Evolutionary conservation across 2,113 vertebrate genomes (phyloP).

Genomic region (Maccullochella peelii): DNA sequence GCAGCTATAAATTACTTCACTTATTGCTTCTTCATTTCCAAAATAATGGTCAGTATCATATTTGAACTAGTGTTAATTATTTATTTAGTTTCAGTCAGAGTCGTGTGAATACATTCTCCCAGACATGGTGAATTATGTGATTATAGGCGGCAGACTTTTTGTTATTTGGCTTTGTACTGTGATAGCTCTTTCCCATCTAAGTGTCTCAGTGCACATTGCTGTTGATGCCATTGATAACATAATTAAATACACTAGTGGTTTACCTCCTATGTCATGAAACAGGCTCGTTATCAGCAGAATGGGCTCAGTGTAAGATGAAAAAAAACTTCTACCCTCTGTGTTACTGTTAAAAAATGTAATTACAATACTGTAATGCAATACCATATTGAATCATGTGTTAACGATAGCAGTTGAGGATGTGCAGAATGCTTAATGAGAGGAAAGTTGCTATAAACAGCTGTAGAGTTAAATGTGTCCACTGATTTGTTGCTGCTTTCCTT

Average conservation of each 20-base stretch:
- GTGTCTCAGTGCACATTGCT: neutral
- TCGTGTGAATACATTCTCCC: neutral
- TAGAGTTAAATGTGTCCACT: neutral
- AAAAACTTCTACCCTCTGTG: neutral
- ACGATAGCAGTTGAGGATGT: neutral
- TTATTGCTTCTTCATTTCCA: neutral
- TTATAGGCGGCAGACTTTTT: neutral
- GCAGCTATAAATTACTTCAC: slow-evolving; percentile 1
- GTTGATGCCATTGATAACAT: neutral
- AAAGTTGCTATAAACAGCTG: neutral
- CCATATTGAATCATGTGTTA: too few relatives aligned
- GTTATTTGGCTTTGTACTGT: neutral
- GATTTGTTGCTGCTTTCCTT: neutral
- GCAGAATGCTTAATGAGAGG: neutral
- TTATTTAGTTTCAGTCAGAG: neutral
- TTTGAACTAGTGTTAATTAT: neutral
- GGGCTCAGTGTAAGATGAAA: neutral
- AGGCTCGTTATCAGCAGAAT: neutral
- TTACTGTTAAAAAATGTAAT: neutral
- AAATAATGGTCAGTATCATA: neutral
- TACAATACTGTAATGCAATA: neutral
- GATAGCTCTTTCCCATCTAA: neutral
- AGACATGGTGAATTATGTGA: neutral
- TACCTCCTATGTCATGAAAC: neutral
- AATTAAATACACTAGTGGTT: neutral